Evolutionary conservation across 1,140 invertebrate species (phyloP).

Genomic region (Ptiloglossa arizonensis): DNA sequence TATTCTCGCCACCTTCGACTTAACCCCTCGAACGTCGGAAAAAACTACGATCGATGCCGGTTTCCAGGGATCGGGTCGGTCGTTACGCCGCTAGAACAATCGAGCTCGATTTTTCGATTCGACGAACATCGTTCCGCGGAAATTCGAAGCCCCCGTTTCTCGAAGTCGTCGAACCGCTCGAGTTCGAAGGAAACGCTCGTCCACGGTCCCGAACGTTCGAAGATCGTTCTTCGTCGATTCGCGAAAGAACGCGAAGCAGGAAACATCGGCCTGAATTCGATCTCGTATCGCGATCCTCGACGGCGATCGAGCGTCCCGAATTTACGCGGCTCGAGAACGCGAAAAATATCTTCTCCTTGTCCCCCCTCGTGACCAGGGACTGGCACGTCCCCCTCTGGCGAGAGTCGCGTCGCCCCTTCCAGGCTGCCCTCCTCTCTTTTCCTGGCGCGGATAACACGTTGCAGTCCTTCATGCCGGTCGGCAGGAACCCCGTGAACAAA

Average conservation of each 20-base stretch:
- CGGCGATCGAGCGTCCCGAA: too few relatives aligned
- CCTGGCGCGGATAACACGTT: slow-evolving; percentile 74
- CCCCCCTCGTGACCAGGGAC: not conserved
- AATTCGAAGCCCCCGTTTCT: too few relatives aligned
- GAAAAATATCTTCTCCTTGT: slow-evolving; percentile 1
- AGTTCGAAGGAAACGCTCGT: too few relatives aligned
- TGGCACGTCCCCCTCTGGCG: not conserved
- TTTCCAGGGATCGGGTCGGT: not conserved
- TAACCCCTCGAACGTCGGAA: slow-evolving; percentile 61
- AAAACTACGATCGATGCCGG: slow-evolving; percentile 23
- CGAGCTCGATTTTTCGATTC: too few relatives aligned
- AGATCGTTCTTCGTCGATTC: too few relatives aligned
- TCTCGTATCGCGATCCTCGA: too few relatives aligned
- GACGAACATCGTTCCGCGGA: too few relatives aligned
- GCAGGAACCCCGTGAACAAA: slow-evolving; percentile 76
- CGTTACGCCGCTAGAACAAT: too few relatives aligned
- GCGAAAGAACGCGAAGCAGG: too few relatives aligned
- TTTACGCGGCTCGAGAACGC: not conserved
- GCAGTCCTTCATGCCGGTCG: slow-evolving; percentile 74
- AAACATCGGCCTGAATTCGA: too few relatives aligned
- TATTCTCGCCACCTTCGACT: slow-evolving; percentile 68
- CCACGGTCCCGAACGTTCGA: too few relatives aligned
- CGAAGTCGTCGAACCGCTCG: too few relatives aligned
- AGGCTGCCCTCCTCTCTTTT: slow-evolving; percentile 56
- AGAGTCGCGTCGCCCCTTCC: not conserved